Evolutionary conservation across 2,888 invertebrate genomes (phyloP), one percentile per base, ranked within the genome.

Genomic region (Drosophila suboccidentalis): DNA sequence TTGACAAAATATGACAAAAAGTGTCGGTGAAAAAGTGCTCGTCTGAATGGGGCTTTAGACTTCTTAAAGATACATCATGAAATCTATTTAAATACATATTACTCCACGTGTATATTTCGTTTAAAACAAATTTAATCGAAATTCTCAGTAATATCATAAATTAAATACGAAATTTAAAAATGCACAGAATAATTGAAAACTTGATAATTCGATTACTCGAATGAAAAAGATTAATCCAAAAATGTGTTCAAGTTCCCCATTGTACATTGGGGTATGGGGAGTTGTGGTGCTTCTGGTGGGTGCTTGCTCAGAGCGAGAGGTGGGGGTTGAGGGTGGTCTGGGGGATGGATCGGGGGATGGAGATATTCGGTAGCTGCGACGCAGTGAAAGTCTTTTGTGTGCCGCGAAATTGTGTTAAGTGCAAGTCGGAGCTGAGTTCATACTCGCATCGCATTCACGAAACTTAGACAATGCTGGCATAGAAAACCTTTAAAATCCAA

Each of bases 341-440:
- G 26, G 6, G 26, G 26, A n/a, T 26, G 47, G n/a, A n/a, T 57
- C 34, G 22, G 44, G 34, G 44, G 39, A 36, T 36, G 46, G 34
- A 39, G 22, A 13, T 54, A 47, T 36, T 44, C n/a, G 65, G 41
- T 46, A 55, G 57, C 64, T 67, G 72, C 22, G 22, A 4, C 22
- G 71, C 80, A 88, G 85, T 82, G 85, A 89, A 89, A 89, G 83
- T 80, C 82, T 81, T 83, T 89, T 88, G 87, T 89, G 77, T 68
- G 80, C 80, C 70, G 59, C 80, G 76, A 84, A 89, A 88, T 79
- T 87, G 89, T 89, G 89, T 89, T 89, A 89, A 90, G 89, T 87
- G 87, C 89, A 79, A 85, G 87, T 81, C 71, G 82, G 78, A 82
- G 87, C 83, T 63, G 67, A 78, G 64, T 58, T 44, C 47, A 73